Evolutionary conservation across 2,888 invertebrate species (phyloP), one percentile per base, ranked within the genome.

Genomic region (Athetis lepigone): DNA sequence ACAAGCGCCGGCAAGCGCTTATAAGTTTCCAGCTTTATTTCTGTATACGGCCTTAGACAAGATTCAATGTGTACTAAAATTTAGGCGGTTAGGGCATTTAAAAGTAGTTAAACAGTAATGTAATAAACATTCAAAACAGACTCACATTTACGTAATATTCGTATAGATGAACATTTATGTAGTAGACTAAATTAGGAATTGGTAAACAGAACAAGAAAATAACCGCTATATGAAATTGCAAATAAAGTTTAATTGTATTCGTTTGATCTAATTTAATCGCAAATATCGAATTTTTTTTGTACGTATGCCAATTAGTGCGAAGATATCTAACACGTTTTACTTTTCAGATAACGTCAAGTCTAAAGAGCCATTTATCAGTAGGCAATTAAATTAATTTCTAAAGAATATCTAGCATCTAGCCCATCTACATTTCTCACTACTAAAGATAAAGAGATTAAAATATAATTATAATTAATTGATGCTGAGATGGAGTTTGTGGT

Each of bases 401-500:
- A 2, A 37, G 7, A n/a, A 16, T 47, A 52, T 67, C 69, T 69
- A 21, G 11, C 11, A 71, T 67, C 66, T 47, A 27, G 23, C 18
- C 25, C 23, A 43, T 67, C 46, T 33, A 65, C n/a, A 25, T 65
- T 42, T 54, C 54, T n/a, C n/a, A n/a, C n/a, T n/a, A 37, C 29
- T 71, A 43, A 29, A 54, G 55, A 55, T 65, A 27, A 19, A 8
- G 3, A 39, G 39, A 50, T 72, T 29, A 16, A 63, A 72, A 37
- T 4, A 0, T 1, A n/a, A n/a, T n/a, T n/a, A 29, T 27, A n/a
- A 19, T 55, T 56, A 55, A 45, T 42, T 49, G 13, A 13, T 29
- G n/a, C 33, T 8, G 29, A n/a, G 23, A 45, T 19, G 2, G 19
- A 37, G 1, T 27, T 2, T 1, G 33, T 7, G 1, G 13, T 23